Evolutionary conservation across 2,888 invertebrate genomes (phyloP).

Genomic region (Hololepta plana): DNA sequence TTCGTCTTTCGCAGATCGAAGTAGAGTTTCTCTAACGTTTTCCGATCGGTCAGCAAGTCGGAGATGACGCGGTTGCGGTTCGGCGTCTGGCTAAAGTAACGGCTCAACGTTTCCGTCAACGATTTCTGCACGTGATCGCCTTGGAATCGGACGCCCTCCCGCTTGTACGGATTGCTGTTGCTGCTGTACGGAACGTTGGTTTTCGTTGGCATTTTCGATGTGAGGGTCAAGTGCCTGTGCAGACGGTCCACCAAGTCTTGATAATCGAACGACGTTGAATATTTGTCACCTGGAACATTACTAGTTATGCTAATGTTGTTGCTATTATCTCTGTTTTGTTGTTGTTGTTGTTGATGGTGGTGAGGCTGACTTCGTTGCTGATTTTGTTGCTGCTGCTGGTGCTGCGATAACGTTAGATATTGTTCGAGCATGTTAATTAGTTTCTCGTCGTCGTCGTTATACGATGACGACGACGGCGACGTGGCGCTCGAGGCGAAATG

Average conservation of each 20-base stretch:
- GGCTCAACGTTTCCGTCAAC: slow-evolving; percentile 43
- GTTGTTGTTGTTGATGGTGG: slow-evolving; percentile 11
- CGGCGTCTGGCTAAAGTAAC: slow-evolving; percentile 46
- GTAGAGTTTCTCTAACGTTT: slow-evolving; percentile 52
- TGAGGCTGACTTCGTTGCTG: slow-evolving; percentile 3
- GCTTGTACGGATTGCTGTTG: slow-evolving; percentile 1
- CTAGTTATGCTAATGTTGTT: too few relatives aligned
- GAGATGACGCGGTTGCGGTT: slow-evolving; percentile 52
- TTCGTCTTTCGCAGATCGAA: slow-evolving; percentile 53
- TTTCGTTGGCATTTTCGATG: too few relatives aligned
- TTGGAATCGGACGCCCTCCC: slow-evolving; percentile 20
- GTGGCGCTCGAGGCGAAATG: too few relatives aligned
- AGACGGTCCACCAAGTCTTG: slow-evolving; percentile 45
- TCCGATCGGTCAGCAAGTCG: slow-evolving; percentile 53
- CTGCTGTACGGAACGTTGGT: slow-evolving; percentile 7
- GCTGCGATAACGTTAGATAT: slow-evolving; percentile 38
- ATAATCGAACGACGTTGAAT: slow-evolving; percentile 37
- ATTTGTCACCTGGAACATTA: slow-evolving; percentile 7
- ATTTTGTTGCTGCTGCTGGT: slow-evolving; percentile 9
- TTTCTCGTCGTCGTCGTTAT: slow-evolving; percentile 34
- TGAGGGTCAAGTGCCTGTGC: slow-evolving; percentile 33
- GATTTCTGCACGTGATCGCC: slow-evolving; percentile 39
- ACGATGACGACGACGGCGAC: slow-evolving; percentile 11
- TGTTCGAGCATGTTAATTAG: slow-evolving; percentile 47
- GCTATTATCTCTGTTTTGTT: too few relatives aligned